phyloP scores from a whole-genome alignment of 2,113 vertebrate genomes.

The Gadus macrocephalus region DNA sequence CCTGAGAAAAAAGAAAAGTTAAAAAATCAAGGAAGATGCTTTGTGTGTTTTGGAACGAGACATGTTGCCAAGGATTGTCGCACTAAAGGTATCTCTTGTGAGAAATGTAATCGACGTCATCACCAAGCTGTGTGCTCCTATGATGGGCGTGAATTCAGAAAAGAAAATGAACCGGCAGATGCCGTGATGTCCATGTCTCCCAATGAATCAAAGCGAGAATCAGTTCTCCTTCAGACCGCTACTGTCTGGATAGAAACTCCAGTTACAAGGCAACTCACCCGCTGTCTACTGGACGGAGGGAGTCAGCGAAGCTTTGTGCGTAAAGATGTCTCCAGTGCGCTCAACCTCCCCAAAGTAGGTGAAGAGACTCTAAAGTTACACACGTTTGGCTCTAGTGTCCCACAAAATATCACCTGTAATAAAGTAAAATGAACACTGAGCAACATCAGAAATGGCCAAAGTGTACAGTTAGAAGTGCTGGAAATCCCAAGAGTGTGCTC shows the following conservation, averaged over 20 bases:
- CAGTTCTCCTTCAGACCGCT: neutral
- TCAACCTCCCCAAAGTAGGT: neutral
- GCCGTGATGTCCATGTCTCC: neutral
- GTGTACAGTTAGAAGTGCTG: neutral
- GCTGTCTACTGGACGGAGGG: neutral
- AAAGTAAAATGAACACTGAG: neutral
- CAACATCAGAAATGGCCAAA: neutral
- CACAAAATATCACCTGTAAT: neutral
- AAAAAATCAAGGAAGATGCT: neutral
- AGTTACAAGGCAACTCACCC: neutral
- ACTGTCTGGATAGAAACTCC: neutral
- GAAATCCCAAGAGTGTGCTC: neutral
- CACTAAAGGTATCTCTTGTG: neutral
- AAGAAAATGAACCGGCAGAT: neutral
- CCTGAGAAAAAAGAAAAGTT: neutral
- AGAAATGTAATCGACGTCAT: neutral
- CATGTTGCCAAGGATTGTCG: neutral
- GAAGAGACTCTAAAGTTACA: neutral
- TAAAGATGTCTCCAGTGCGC: neutral
- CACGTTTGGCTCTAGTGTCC: neutral
- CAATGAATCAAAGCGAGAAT: neutral
- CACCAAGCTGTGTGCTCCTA: neutral
- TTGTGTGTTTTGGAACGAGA: neutral
- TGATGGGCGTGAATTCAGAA: neutral
- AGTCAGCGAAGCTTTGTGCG: neutral